Conservation (phyloP, 2,113 vertebrate genomes). For the Dasypus novemcinctus region DNA sequence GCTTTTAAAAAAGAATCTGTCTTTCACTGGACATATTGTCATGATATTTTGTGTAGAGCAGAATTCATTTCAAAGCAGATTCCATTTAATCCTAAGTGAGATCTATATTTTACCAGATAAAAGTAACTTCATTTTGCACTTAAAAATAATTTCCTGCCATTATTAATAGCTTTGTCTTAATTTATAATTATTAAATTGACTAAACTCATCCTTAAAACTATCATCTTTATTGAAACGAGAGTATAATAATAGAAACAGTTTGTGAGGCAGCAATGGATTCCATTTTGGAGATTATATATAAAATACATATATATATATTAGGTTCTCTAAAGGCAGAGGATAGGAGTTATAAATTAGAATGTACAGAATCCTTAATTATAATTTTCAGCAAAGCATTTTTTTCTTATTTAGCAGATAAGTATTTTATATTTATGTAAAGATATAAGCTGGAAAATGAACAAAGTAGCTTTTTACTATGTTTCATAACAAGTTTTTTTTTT, state of each 20-base stretch:
- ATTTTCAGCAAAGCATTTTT: slow-evolving; percentile 4
- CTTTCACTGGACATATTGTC: background rate
- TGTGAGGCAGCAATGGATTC: background rate
- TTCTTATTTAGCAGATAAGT: background rate
- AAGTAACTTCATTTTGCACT: background rate
- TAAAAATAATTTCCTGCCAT: background rate
- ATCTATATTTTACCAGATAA: background rate
- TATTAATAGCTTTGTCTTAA: background rate
- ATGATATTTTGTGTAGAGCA: background rate
- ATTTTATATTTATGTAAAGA: background rate
- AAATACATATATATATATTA: background rate
- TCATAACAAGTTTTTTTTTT: background rate
- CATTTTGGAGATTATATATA: background rate
- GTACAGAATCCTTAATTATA: background rate
- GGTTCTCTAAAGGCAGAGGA: background rate
- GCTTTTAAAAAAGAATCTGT: background rate
- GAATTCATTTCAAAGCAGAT: background rate
- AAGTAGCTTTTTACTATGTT: background rate
- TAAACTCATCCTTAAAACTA: background rate
- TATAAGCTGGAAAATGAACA: background rate
- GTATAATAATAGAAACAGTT: background rate
- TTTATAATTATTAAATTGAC: background rate
- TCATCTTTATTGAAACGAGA: background rate
- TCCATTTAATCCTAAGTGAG: background rate
- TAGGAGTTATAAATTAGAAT: background rate